These are phyloP conservation scores for Sebastes steindachneri DNA, from an alignment of 2,797 vertebrate species.

Conservation along the genomic window DNA sequence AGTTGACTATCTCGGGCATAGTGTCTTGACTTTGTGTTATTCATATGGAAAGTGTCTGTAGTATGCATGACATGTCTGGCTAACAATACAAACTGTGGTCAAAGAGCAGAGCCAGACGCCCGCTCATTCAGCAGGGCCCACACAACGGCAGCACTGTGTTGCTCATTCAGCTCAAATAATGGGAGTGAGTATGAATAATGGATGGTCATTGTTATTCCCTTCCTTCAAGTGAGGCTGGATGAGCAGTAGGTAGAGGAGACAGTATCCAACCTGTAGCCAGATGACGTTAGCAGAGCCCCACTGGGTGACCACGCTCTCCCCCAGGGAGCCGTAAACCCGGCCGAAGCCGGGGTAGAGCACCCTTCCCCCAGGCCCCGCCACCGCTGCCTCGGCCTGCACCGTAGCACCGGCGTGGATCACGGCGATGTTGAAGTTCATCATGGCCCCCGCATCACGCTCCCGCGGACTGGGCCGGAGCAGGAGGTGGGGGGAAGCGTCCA, in stretches of 20 bases:
- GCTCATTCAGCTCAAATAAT: constrained; percentile 79
- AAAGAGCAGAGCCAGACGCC: constrained; percentile 36
- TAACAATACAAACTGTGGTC: constrained; percentile 48
- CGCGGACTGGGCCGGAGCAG: constrained; percentile 85
- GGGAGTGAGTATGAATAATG: constrained; percentile 79
- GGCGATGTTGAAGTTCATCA: constrained; percentile 93
- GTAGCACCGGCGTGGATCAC: constrained; percentile 87
- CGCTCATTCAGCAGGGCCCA: constrained; percentile 41
- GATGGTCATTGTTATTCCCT: constrained; percentile 62
- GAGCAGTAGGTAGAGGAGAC: constrained; percentile 49
- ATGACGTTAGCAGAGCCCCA: constrained; percentile 88
- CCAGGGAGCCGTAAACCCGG: constrained; percentile 84
- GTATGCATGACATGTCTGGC: constrained; percentile 41
- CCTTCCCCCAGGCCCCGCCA: constrained; percentile 79
- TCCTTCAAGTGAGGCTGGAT: constrained; percentile 59
- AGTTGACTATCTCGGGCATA: constrained; percentile 9
- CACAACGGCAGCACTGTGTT: constrained; percentile 57
- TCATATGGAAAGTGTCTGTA: constrained; percentile 43
- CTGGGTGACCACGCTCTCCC: constrained; percentile 86
- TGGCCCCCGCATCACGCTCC: constrained; percentile 86
- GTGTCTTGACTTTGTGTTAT: constrained; percentile 40
- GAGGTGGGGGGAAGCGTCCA: constrained; percentile 90
- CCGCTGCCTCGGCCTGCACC: constrained; percentile 81
- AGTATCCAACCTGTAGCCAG: constrained; percentile 86
- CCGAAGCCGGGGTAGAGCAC: constrained; percentile 85